Conservation (phyloP, 2,797 vertebrate species). For the Oryzias sinensis region DNA sequence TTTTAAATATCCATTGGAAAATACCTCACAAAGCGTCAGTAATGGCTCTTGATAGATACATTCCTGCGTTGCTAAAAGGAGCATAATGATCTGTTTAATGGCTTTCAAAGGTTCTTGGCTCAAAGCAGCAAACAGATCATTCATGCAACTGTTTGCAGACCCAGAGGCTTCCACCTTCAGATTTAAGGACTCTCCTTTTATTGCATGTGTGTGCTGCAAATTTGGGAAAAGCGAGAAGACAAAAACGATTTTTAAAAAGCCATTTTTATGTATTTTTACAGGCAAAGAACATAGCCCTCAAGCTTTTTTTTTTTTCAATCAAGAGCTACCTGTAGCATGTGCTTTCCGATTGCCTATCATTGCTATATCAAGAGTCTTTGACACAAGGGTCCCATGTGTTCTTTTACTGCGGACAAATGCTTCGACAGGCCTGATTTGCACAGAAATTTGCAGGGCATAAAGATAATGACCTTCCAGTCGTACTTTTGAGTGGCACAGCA, state of each 20-base stretch:
- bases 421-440: slow-evolving; percentile 36
- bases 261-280: too few species aligned
- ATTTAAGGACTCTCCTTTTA: too few species aligned
- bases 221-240: too few species aligned
- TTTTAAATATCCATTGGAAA: too few species aligned
- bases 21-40: too few species aligned
- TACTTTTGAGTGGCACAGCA: slow-evolving; percentile 16
- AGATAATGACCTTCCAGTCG: slow-evolving; percentile 33
- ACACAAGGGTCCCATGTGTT: slow-evolving; percentile 8
- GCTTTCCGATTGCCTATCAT: slow-evolving; percentile 25
- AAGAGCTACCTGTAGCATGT: slow-evolving; percentile 23
- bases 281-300: too few species aligned
- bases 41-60: background rate
- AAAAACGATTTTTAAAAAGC: too few species aligned
- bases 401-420: slow-evolving; percentile 28
- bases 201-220: too few species aligned
- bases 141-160: slow-evolving; percentile 16
- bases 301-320: background rate
- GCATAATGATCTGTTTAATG: slow-evolving; percentile 27
- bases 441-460: slow-evolving; percentile 49
- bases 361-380: slow-evolving; percentile 6
- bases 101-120: slow-evolving; percentile 46
- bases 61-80: slow-evolving; percentile 27
- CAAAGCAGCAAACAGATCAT: slow-evolving; percentile 26
- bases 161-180: slow-evolving; percentile 6